A percentile compares a stretch with the other conserved stretches of the same genome.
phyloP scores from a whole-genome alignment of 2,113 vertebrate species.

The Sprattus sprattus region DNA sequence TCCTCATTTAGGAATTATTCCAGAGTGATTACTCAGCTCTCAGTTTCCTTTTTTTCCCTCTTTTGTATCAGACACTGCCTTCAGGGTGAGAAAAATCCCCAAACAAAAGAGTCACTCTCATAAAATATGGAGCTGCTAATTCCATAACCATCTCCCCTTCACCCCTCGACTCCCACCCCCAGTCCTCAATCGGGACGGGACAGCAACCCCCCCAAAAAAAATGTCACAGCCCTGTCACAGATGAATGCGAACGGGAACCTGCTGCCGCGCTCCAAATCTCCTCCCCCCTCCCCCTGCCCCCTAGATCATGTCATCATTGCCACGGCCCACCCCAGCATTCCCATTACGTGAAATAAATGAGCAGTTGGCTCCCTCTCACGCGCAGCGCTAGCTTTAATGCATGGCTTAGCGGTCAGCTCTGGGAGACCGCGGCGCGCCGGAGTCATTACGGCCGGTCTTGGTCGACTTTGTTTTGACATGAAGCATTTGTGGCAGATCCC shows the following conservation, averaged over 20 bases:
- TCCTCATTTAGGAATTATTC: slow-evolving; percentile 47
- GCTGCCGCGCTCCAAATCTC: not conserved
- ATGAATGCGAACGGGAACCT: not conserved
- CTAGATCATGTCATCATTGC: slow-evolving; percentile 1
- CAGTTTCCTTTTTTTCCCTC: not conserved
- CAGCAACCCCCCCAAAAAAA: not conserved
- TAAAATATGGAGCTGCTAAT: not conserved
- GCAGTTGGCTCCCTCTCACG: not conserved
- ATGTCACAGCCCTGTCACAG: not conserved
- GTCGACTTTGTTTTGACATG: slow-evolving; percentile 47
- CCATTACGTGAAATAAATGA: slow-evolving; percentile 1
- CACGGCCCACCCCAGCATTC: not conserved
- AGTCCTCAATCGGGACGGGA: not conserved
- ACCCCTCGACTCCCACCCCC: not conserved
- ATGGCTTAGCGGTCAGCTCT: slow-evolving; percentile 7
- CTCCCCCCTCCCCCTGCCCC: not conserved
- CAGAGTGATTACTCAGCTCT: slow-evolving; percentile 42
- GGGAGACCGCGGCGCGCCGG: not conserved
- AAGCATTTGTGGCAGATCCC: slow-evolving; percentile 39
- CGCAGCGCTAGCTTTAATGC: not conserved
- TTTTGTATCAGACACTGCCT: not conserved
- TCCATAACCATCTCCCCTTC: not conserved
- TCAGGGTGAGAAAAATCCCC: not conserved
- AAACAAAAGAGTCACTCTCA: not conserved
- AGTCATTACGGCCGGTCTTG: slow-evolving; percentile 21